A percentile compares a stretch with the other conserved stretches of the same genome.
Evolutionary conservation across 2,797 vertebrate genomes (phyloP).

Genomic region (Argentina silus): DNA sequence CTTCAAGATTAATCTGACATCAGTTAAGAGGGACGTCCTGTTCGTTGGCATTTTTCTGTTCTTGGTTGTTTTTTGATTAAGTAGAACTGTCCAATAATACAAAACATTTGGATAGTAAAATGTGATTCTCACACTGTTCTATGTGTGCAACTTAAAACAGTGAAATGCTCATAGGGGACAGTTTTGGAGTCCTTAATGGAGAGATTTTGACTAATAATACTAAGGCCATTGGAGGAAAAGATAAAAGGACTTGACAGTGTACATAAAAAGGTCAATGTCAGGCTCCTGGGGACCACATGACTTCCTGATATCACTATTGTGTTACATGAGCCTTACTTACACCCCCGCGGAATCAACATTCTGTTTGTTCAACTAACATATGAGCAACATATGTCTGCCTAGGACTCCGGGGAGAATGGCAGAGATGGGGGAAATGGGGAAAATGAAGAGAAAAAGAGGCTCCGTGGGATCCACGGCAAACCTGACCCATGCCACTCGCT

Average conservation of each 20-base stretch:
- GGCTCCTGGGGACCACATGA: slow-evolving; percentile 52
- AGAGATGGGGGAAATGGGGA: slow-evolving; percentile 49
- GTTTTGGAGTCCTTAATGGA: background rate
- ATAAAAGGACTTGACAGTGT: background rate
- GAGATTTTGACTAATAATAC: background rate
- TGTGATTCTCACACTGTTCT: background rate
- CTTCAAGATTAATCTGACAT: slow-evolving; percentile 54
- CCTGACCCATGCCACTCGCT: slow-evolving; percentile 47
- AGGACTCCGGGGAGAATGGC: slow-evolving; percentile 45
- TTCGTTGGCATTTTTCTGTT: background rate
- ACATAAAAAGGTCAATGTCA: slow-evolving; percentile 30
- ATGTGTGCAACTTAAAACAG: no score
- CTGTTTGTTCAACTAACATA: slow-evolving; percentile 57
- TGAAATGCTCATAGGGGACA: background rate
- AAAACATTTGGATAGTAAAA: background rate
- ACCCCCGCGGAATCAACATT: slow-evolving; percentile 39
- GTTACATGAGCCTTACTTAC: slow-evolving; percentile 52
- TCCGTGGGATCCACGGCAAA: background rate
- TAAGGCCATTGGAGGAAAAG: no score
- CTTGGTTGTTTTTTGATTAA: background rate
- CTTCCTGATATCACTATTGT: slow-evolving; percentile 58
- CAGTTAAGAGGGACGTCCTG: slow-evolving; percentile 12
- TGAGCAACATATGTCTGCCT: slow-evolving; percentile 68
- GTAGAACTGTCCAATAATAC: background rate
- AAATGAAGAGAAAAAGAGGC: slow-evolving; percentile 25